Percentiles rank a stretch among this genome's conserved stretches.
These are phyloP conservation scores for Epiblema foenella DNA, from an alignment of 2,888 invertebrate species.

Conservation along the genomic window DNA sequence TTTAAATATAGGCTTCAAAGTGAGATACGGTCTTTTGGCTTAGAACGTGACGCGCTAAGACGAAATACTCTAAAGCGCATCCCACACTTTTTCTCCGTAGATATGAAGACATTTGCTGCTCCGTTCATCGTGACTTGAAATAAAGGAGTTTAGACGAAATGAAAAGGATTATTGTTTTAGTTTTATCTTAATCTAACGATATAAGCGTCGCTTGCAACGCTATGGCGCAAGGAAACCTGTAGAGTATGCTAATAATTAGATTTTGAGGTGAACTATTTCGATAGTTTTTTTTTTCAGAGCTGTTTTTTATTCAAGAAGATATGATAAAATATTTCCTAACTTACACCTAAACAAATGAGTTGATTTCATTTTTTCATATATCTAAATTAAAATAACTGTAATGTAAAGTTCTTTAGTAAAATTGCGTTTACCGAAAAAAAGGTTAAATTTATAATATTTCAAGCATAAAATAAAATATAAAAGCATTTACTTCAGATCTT, in stretches of 20 bases:
- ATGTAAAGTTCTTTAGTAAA: too few species aligned
- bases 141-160: constrained; percentile 74
- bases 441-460: too few species aligned
- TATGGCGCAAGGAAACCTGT: constrained; percentile 51
- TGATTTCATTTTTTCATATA: too few species aligned
- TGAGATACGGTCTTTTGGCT: not conserved
- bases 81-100: constrained; percentile 70
- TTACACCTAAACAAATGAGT: too few species aligned
- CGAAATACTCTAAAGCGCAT: constrained; percentile 62
- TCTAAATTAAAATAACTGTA: too few species aligned
- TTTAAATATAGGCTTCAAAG: not conserved
- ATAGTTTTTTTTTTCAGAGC: too few species aligned
- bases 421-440: too few species aligned
- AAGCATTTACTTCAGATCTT: too few species aligned
- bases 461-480: too few species aligned
- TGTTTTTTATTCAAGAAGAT: too few species aligned
- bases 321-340: too few species aligned
- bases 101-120: constrained; percentile 71
- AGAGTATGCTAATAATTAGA: constrained; percentile 49
- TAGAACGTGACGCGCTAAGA: constrained; percentile 39
- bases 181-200: constrained; percentile 83
- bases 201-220: constrained; percentile 67
- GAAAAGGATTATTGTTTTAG: constrained; percentile 85
- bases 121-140: constrained; percentile 72
- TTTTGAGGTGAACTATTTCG: too few species aligned